phyloP scores from a whole-genome alignment of 1,140 invertebrate species.

The Dendrolimus punctatus region DNA sequence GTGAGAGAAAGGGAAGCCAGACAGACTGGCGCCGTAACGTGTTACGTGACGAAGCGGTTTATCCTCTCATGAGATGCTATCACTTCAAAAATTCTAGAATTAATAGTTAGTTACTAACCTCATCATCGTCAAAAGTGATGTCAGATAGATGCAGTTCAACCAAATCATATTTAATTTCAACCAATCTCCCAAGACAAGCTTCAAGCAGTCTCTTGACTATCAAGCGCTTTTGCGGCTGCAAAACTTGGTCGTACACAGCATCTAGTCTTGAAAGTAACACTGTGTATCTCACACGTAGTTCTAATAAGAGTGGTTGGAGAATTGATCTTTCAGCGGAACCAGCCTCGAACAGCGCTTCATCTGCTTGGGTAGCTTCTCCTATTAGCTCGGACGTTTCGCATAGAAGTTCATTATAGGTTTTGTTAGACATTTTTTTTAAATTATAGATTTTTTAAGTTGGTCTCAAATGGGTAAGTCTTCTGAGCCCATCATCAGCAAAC shows the following conservation, averaged over 20 bases:
- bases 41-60: no score
- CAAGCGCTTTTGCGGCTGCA: conserved; percentile 93
- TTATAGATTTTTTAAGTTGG: no score
- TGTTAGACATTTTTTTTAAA: conserved; percentile 77
- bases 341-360: conserved; percentile 75
- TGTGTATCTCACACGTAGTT: conserved; percentile 86
- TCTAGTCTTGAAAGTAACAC: conserved; percentile 83
- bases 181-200: conserved; percentile 82
- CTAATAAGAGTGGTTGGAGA: conserved; percentile 73
- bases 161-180: conserved; percentile 88
- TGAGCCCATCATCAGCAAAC: no score
- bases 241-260: conserved; percentile 89
- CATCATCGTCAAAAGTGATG: conserved; percentile 89
- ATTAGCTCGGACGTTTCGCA: conserved; percentile 75
- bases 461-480: no score
- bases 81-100: no score
- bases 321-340: conserved; percentile 75
- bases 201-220: conserved; percentile 87
- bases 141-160: conserved; percentile 90
- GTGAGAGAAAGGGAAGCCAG: no score
- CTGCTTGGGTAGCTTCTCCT: conserved; percentile 75
- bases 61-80: no score
- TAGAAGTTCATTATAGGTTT: conserved; percentile 81
- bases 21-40: no score
- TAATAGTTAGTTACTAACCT: conserved; percentile 58